Base-by-base conservation (phyloP, 2,113 vertebrate genomes). In the Dasyprocta punctata region DNA sequence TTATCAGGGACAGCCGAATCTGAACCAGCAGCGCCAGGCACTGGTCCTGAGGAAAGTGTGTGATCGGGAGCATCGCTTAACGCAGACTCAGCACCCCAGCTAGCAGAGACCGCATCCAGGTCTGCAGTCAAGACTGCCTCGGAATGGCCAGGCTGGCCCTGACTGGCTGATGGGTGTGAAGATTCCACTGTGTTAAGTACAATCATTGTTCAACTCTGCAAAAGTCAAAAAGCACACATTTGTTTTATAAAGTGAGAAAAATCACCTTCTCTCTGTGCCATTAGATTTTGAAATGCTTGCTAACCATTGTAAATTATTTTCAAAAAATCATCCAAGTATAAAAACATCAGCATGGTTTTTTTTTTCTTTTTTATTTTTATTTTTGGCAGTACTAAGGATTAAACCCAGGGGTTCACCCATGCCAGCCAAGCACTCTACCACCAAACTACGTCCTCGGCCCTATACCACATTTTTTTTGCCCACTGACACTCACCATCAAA, bases 161-260 rank as follows among this genome's bases (percentile, higher is more conserved):
- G 54, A 54, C 54, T 16, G 54, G 54, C 54, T 98, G 99, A 99
- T 94, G 99, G 98, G 98, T 99, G 99, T 98, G 99, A 99, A 98
- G 99, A 99, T 98, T 99, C 99, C 98, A 98, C 98, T 99, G 99
- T 99, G 99, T 99, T 99, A 99, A 99, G 99, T 99, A 99, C 99
- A 98, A 99, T 99, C 99, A 99, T 99, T 99, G 99, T 99, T 99
- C 99, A 99, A 99, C 98, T 99, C 99, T 99, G 99, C 44, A 98
- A 98, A 78, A 98, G 97, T 89, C n/a, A 11, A 83, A 84, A 98
- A 90, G 49, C 10, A 95, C 4, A 86, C 36, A 2, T n/a, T n/a
- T n/a, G n/a, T n/a, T n/a, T n/a, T n/a, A n/a, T n/a, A n/a, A n/a
- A n/a, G n/a, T n/a, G n/a, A n/a, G n/a, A n/a, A n/a, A n/a, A n/a